Base-by-base conservation (phyloP, 2,888 invertebrate genomes). In the Xestoiulus laeticollis region DNA sequence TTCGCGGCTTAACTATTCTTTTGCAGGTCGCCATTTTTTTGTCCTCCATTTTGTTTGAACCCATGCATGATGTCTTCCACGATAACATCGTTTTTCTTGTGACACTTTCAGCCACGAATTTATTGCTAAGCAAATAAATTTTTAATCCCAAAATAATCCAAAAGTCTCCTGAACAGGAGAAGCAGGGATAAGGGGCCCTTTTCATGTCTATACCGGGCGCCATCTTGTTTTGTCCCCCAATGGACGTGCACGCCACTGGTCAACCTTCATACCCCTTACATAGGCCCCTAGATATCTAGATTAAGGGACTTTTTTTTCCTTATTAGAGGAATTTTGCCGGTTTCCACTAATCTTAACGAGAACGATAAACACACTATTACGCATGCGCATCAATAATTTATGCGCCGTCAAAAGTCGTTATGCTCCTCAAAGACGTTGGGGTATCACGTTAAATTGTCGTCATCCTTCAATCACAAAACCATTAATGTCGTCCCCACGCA, bases 51-150 rank as follows among this genome's bases (percentile, higher is more conserved):
- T 48, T 48, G 48, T 48, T 19, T 14, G 12, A 48, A 16, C 14
- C 1, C 19, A 48, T 48, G 48, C 16, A 38, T 38, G 3, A 38
- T 5, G 6, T 38, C 38, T 38, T 38, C 3, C 19, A 26, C 33
- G 38, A 83, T 33, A 8, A 12, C 22, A 33, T 83, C 38, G 83
- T 19, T 82, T n/a, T 82, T 16, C 82, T 82, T 6, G 82, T 82
- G 82, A 82, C 82, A 82, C 32, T 32, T 83, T 83, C n/a, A 83
- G 83, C 83, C 38, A 83, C n/a, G 6, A 59, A 83, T 83, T 83
- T 83, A 83, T 83, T 12, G 83, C 83, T 83, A 19, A 19, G 83
- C 83, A 83, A 83, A 83, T 83, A 83, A 38, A 33, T 83, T 83
- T n/a, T 83, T 83, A 83, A 83, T 83, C 83, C 83, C 16, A 83